Evolutionary conservation across 2,797 vertebrate species (phyloP), one percentile per base, ranked within the genome.

Genomic region (Hoplostethus mediterraneus): DNA sequence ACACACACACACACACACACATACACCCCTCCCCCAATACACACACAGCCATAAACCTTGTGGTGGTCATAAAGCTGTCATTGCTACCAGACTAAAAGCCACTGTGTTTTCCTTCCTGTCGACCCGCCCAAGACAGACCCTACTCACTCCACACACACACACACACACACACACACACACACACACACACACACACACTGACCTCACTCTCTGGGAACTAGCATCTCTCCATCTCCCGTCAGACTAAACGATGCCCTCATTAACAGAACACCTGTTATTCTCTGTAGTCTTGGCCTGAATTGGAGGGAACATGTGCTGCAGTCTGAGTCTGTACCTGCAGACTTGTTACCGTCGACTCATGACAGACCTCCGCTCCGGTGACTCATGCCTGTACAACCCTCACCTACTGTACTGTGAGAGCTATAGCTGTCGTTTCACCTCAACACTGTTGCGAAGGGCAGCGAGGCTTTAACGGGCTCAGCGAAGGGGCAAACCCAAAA

Each of bases 221-320:
- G 56, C 63, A 67, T 65, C 38, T 55, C 60, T 79, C 56, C 36
- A 40, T 59, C 70, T 75, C 68, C 62, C 55, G 17, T 82, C 81
- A 62, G 31, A 72, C 68, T 48, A 48, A 71, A 69, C 2, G n/a
- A 81, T 81, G 79, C 63, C 77, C 84, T 90, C 77, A 78, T 90
- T 83, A 82, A 70, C 66, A 71, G 70, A 82, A 85, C 87, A 88
- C 86, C 90, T 89, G 87, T 87, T 85, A 81, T 86, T 61, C 85
- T 85, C 82, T 3, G 68, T 79, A 72, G 78, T 80, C 83, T 53
- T 14, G 73, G 68, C 83, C 80, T 85, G 79, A 71, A 76, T 89
- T 45, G 77, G 71, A 77, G 51, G 69, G 65, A 82, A 71, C 66
- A 57, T 61, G 70, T 66, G 77, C 48, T 44, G 38, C n/a, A 21